phyloP scores from a whole-genome alignment of 2,888 invertebrate species.

The Sesia bembeciformis region DNA sequence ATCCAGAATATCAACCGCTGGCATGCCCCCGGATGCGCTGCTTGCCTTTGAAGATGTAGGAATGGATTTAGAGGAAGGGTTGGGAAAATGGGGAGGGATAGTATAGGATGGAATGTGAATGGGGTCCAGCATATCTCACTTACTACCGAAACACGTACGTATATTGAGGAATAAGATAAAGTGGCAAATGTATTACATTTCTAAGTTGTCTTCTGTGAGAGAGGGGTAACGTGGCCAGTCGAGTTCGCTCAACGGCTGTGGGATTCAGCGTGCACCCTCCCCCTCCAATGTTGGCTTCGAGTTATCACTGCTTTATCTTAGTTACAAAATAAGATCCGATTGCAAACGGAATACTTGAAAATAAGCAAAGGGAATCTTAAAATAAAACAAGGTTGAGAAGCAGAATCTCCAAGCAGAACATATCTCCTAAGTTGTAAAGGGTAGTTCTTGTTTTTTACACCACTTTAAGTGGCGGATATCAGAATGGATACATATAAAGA shows the following conservation, averaged over 20 bases:
- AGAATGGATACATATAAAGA: not conserved
- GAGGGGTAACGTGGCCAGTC: no score
- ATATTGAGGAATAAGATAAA: no score
- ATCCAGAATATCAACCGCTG: no score
- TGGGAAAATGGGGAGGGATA: no score
- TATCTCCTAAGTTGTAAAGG: not conserved
- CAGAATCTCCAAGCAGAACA: not conserved
- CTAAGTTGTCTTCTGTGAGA: no score
- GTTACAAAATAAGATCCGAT: not conserved
- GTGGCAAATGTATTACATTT: no score
- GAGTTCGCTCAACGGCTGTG: not conserved
- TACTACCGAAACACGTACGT: no score
- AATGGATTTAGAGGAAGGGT: no score
- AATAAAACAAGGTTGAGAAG: not conserved
- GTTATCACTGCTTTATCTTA: not conserved
- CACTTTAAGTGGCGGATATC: constrained; percentile 17
- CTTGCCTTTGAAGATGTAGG: no score
- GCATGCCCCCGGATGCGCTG: no score
- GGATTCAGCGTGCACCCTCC: not conserved
- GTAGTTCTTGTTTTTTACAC: constrained; percentile 16
- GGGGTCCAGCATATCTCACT: no score
- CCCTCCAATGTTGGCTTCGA: not conserved
- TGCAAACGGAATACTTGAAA: not conserved
- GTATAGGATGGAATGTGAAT: no score
- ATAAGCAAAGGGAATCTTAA: not conserved